These are phyloP conservation scores for Diaperis boleti DNA, from an alignment of 2,888 invertebrate species.

Conservation along the genomic window DNA sequence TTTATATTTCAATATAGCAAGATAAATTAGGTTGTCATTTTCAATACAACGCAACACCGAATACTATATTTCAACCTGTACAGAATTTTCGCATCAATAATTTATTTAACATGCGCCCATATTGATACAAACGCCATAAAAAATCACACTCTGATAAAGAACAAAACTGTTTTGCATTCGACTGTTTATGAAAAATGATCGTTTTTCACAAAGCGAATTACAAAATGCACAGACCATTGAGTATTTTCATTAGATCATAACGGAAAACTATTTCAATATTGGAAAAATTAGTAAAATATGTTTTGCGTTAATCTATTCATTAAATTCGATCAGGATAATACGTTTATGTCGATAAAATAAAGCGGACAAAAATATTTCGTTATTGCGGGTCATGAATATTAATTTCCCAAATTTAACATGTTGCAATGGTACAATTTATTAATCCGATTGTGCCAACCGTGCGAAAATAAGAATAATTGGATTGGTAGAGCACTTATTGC, in stretches of 20 bases:
- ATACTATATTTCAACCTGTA: slow-evolving; percentile 32
- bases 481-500: slow-evolving; percentile 3
- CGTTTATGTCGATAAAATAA: slow-evolving; percentile 23
- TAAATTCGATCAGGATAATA: slow-evolving; percentile 4
- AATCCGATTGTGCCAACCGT: slow-evolving; percentile 12
- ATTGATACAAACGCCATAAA: slow-evolving; percentile 3
- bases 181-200: slow-evolving; percentile 23
- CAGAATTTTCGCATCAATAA: slow-evolving; percentile 30
- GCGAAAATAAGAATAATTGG: slow-evolving; percentile 6
- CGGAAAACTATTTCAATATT: slow-evolving; percentile 3
- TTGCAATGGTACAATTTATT: slow-evolving; percentile 16
- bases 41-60: slow-evolving; percentile 26
- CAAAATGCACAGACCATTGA: slow-evolving; percentile 5
- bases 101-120: slow-evolving; percentile 15
- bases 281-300: slow-evolving; percentile 22
- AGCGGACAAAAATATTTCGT: slow-evolving; percentile 21
- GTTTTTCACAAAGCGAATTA: slow-evolving; percentile 14
- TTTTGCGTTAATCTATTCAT: slow-evolving; percentile 15
- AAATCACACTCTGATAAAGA: slow-evolving; percentile 5
- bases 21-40: slow-evolving; percentile 33
- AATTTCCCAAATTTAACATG: slow-evolving; percentile 28
- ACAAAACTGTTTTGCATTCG: slow-evolving; percentile 1
- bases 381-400: slow-evolving; percentile 19
- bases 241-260: slow-evolving; percentile 27
- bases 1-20: slow-evolving; percentile 35